Evolutionary conservation across 2,113 vertebrate species (phyloP), one percentile per base, ranked within the genome.

Genomic region (Laterallus jamaicensis): DNA sequence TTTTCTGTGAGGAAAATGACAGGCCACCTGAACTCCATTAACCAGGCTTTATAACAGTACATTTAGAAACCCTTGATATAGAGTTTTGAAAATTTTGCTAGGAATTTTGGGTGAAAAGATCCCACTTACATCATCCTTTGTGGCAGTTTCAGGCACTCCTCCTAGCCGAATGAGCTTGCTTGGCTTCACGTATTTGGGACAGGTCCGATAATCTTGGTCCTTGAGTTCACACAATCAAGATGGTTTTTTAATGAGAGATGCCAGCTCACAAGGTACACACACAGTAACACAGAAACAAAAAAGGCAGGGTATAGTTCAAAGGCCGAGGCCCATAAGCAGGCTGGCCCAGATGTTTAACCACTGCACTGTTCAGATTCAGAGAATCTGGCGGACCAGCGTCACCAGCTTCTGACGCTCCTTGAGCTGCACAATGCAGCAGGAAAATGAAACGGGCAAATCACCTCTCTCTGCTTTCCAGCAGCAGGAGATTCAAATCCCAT

Each of bases 161-260:
- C 97, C 98, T 64, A 99, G 98, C 79, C 98, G 98, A 98, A 99
- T 98, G 59, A 99, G 98, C 82, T 98, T 99, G 97, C 99, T 99
- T 77, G 98, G 98, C 94, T 99, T 99, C 89, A 99, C 98, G 24
- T 99, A 98, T 92, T 98, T 97, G 91, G 98, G 97, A 68, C 98
- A 98, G 95, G 98, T 99, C 93, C 99, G 98, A 97, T 99, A 99
- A 98, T 99, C 99, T 97, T 99, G 99, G 98, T 99, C 99, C 99
- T 99, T 98, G 32, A 98, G 92, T 96, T 90, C 73, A 97, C 44
- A 97, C 62, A 97, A 95, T 80, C 82, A 95, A 97, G 74, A 95
- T 73, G 85, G 83, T 74, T 97, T 91, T 77, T 49, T 49, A 49
- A 97, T 55, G 78, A 93, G 92, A 90, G 52, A 86, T n/a, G 22